Conservation (phyloP, 2,113 vertebrate species). For the Ameiurus melas region DNA sequence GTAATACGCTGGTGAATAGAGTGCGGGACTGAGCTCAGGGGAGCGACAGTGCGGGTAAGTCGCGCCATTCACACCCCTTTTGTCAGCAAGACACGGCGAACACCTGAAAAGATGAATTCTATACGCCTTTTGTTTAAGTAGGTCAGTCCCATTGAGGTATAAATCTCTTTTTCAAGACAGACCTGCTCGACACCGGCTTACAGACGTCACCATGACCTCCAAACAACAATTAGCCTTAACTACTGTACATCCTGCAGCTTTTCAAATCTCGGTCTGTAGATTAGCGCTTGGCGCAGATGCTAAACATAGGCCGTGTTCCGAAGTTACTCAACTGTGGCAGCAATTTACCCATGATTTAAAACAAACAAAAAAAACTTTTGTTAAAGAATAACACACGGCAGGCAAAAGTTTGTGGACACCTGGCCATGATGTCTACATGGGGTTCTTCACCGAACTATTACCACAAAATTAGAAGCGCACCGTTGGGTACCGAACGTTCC, state of each 20-base stretch:
- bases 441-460: neutral
- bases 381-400: neutral
- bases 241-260: neutral
- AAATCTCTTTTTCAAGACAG: slow-evolving; percentile 2
- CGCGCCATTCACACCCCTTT: neutral
- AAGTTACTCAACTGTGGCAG: neutral
- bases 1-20: neutral
- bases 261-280: neutral
- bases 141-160: neutral
- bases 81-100: neutral
- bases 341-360: neutral
- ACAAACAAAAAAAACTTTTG: too few relatives aligned
- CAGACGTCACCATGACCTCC: neutral
- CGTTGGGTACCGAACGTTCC: neutral
- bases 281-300: neutral
- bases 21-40: neutral
- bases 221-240: neutral
- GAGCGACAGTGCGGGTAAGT: neutral
- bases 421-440: neutral
- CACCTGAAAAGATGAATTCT: neutral
- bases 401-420: neutral
- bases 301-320: neutral
- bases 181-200: neutral
- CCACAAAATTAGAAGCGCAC: neutral
- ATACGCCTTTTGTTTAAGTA: neutral